A percentile compares a stretch with the other conserved stretches of the same genome.
phyloP scores from a whole-genome alignment of 2,888 invertebrate species.

The Drosophila mimetica region DNA sequence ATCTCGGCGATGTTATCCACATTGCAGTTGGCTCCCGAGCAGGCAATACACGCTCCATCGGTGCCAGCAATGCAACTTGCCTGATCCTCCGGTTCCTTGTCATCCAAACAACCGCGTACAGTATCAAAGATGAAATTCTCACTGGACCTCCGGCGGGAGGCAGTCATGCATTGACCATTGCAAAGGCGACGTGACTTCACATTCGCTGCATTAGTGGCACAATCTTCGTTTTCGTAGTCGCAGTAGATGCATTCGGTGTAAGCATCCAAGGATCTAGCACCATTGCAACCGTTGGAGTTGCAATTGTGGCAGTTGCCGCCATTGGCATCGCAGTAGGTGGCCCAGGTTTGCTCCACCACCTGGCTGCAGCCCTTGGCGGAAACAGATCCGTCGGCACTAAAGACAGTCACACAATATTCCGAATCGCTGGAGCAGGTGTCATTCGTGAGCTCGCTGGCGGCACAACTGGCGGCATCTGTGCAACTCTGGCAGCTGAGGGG shows the following conservation, averaged over 20 bases:
- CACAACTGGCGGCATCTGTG: constrained; percentile 49
- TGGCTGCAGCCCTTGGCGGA: constrained; percentile 75
- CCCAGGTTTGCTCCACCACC: constrained; percentile 59
- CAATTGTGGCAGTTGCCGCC: constrained; percentile 73
- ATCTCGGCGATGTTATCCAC: constrained; percentile 27
- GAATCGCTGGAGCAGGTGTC: constrained; percentile 23
- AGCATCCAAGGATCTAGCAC: constrained; percentile 48
- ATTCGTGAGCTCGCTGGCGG: background rate
- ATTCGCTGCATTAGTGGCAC: constrained; percentile 49
- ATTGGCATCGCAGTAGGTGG: constrained; percentile 69
- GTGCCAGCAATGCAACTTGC: constrained; percentile 49
- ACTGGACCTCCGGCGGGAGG: constrained; percentile 39
- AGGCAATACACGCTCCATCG: constrained; percentile 59
- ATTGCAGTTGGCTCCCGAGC: constrained; percentile 67
- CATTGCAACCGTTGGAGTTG: constrained; percentile 81
- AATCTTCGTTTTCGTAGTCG: constrained; percentile 59
- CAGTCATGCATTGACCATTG: constrained; percentile 78
- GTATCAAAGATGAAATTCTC: constrained; percentile 51
- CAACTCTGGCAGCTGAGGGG: constrained; percentile 77
- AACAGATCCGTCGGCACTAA: constrained; percentile 59
- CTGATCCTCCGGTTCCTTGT: constrained; percentile 75
- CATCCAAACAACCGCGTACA: constrained; percentile 77
- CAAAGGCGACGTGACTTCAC: constrained; percentile 67
- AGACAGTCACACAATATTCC: constrained; percentile 80
- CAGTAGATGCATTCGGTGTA: constrained; percentile 78